These are phyloP conservation scores for Neodiprion virginianus DNA, from an alignment of 1,140 invertebrate genomes.

Conservation along the genomic window DNA sequence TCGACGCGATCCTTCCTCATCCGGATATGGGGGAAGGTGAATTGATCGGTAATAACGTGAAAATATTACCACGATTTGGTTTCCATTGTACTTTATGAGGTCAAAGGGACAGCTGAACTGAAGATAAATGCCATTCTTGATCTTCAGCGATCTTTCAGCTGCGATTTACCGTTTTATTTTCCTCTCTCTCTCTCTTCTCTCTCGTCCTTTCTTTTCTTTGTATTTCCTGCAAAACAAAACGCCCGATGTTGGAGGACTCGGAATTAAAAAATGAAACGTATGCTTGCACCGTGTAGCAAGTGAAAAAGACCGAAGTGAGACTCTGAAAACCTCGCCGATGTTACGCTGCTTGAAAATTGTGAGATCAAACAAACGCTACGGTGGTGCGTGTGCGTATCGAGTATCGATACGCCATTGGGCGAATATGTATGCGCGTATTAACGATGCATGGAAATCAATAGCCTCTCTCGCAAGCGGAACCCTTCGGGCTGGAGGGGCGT, in stretches of 20 bases:
- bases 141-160: too few relatives aligned
- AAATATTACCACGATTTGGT: too few relatives aligned
- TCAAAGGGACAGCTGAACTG: too few relatives aligned
- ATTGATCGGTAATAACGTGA: too few relatives aligned
- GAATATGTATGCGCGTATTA: background rate
- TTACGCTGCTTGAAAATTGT: background rate
- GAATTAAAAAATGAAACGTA: too few relatives aligned
- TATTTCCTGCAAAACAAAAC: background rate
- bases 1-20: too few relatives aligned
- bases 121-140: too few relatives aligned
- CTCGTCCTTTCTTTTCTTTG: background rate
- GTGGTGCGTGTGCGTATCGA: background rate
- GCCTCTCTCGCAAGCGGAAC: background rate
- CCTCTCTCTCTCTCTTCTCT: background rate
- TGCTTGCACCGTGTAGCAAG: too few relatives aligned
- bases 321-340: background rate
- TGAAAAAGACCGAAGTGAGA: too few relatives aligned
- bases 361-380: background rate
- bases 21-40: too few relatives aligned
- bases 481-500: background rate
- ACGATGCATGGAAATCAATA: background rate
- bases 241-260: too few relatives aligned
- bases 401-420: background rate
- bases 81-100: too few relatives aligned
- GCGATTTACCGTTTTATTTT: background rate